Percentiles rank a stretch among this genome's conserved stretches.
Evolutionary conservation across 2,113 vertebrate genomes (phyloP).

Genomic region (Equus quagga): DNA sequence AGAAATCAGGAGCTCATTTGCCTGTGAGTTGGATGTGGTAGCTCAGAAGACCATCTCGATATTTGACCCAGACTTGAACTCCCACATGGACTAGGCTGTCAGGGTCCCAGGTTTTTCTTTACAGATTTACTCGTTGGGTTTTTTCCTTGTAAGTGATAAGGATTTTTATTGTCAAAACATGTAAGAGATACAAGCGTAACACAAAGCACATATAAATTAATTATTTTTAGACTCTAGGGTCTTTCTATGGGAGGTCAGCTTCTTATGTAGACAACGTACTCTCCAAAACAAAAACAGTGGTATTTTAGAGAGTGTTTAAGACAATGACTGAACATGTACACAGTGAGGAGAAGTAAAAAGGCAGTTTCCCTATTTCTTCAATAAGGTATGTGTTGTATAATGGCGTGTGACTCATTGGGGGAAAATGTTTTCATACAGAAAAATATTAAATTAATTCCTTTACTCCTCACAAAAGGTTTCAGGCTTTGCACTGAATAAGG

Average conservation of each 20-base stretch:
- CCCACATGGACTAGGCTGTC: too few relatives aligned
- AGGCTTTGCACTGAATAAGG: background rate
- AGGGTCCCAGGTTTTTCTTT: too few relatives aligned
- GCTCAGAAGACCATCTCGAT: too few relatives aligned
- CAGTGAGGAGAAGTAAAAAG: background rate
- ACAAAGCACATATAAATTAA: constrained; percentile 74
- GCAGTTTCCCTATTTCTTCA: background rate
- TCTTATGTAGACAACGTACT: background rate
- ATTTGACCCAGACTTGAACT: too few relatives aligned
- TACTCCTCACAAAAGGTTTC: background rate
- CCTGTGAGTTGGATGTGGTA: too few relatives aligned
- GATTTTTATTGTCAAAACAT: constrained; percentile 72
- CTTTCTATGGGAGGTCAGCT: constrained; percentile 19
- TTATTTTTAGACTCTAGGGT: constrained; percentile 22
- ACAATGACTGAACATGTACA: background rate
- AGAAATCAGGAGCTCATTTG: too few relatives aligned
- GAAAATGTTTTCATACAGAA: background rate
- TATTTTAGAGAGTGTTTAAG: background rate
- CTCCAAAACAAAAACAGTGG: background rate
- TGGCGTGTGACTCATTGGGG: background rate
- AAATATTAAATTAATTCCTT: background rate
- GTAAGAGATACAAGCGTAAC: background rate
- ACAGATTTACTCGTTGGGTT: too few relatives aligned
- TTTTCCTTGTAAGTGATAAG: constrained; percentile 22
- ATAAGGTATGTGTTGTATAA: background rate